Base-by-base conservation (phyloP, 2,113 vertebrate genomes). In the Bos indicus region DNA sequence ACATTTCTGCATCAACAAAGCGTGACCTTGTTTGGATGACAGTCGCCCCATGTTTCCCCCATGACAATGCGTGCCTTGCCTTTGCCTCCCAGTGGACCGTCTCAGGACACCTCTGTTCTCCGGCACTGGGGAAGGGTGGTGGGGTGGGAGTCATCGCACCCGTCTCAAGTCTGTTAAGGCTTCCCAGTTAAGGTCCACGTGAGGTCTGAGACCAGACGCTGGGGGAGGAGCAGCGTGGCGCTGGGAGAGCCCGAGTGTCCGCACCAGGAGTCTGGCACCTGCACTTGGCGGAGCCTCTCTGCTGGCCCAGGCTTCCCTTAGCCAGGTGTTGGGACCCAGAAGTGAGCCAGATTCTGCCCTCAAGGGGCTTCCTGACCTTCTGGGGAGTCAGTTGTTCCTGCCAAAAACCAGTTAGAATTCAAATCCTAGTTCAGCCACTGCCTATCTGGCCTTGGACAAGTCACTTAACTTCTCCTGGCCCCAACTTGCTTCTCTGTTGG, bases 1-100 rank as follows among this genome's bases (percentile, higher is more conserved):
- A 98, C 97, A 97, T 97, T 98, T 98, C 98, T 98, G 6, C 98
- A 96, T 97, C 97, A 98, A 99, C 99, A 99, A 99, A 99, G 99
- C 56, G 0, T 98, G 98, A 98, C 98, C 99, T 99, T 99, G 99
- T 99, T 99, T 98, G 90, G 98, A 10, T 98, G 62, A 95, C 98
- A 98, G 98, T 98, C 97, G 92, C 89, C 98, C 98, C 98, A 98
- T 97, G 98, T 98, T 95, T 96, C 71, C 95, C 93, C 92, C 96
- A 90, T 97, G 98, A 98, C 96, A 98, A 88, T 98, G 95, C 91
- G 91, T 96, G 96, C 95, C 98, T 98, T 98, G 97, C 97, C 97
- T 97, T 59, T 95, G 93, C 97, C 95, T 97, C 95, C 94, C 97
- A 81, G 96, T 54, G 86, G 88, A 88, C 92, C 48, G 60, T 88